A percentile compares a stretch with the other conserved stretches of the same genome.
Evolutionary conservation across 1,140 invertebrate genomes (phyloP).

Genomic region (Panagrolaimus sp.): DNA sequence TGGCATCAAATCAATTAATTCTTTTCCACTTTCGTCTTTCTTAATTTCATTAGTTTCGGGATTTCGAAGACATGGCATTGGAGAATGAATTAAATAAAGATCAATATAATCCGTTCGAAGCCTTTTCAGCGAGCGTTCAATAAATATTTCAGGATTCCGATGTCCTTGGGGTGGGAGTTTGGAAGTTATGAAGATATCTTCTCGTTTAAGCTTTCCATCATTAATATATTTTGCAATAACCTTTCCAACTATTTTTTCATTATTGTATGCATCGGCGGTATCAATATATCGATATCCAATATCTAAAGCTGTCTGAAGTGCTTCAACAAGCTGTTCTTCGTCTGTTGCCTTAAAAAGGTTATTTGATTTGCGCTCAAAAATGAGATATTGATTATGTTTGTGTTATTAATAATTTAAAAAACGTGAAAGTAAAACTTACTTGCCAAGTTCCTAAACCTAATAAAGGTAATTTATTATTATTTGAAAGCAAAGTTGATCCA

Average conservation of each 20-base stretch:
- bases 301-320: conserved; percentile 67
- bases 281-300: conserved; percentile 81
- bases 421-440: conserved; percentile 13
- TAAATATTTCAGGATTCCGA: conserved; percentile 16
- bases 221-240: conserved; percentile 69
- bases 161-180: conserved; percentile 57
- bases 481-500: conserved; percentile 23
- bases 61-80: conserved; percentile 62
- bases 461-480: conserved; percentile 33
- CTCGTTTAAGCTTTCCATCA: conserved; percentile 65
- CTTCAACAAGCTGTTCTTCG: not conserved
- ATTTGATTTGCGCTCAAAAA: too few relatives aligned
- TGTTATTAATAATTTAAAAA: too few relatives aligned
- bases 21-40: conserved; percentile 64
- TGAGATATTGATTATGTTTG: too few relatives aligned
- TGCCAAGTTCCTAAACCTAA: conserved; percentile 44
- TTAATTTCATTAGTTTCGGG: conserved; percentile 37
- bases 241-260: conserved; percentile 75
- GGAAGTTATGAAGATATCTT: conserved; percentile 73
- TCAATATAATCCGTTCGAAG: conserved; percentile 66
- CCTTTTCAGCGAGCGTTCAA: conserved; percentile 33
- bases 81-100: conserved; percentile 78
- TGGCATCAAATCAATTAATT: conserved; percentile 65
- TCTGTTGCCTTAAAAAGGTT: not conserved
- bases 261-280: conserved; percentile 74